phyloP scores from a whole-genome alignment of 2,113 vertebrate genomes.

The Rhea americana region DNA sequence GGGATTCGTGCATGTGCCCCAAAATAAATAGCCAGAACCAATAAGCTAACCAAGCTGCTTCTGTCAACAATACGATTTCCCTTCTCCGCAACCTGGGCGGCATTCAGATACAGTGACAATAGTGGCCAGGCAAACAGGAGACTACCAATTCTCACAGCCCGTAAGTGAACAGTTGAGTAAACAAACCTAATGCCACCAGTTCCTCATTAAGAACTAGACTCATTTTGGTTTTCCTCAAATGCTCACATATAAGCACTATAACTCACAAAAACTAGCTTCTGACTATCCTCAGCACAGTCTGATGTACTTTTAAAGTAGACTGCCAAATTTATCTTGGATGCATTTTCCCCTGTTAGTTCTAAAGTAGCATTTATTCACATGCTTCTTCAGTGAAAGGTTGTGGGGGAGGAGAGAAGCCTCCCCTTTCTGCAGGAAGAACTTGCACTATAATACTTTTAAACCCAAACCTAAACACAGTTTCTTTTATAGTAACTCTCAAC shows the following conservation, averaged over 20 bases:
- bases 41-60: not conserved
- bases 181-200: fast-evolving
- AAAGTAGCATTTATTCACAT: not conserved
- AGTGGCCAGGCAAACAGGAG: not conserved
- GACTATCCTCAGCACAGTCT: not conserved
- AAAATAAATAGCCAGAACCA: not conserved
- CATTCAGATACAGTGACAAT: not conserved
- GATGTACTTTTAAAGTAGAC: not conserved
- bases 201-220: not conserved
- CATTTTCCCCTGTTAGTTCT: not conserved
- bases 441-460: not conserved
- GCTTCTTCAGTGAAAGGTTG: constrained; percentile 31
- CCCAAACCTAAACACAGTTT: not conserved
- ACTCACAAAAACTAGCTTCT: not conserved
- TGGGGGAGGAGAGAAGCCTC: not conserved
- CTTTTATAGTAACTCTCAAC: not conserved
- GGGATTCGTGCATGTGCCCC: fast-evolving
- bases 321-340: constrained; percentile 41
- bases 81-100: not conserved
- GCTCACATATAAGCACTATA: not conserved
- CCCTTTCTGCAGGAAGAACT: not conserved
- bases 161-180: fast-evolving
- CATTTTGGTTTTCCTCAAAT: not conserved
- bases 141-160: not conserved
- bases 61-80: not conserved